Evolutionary conservation across 2,113 vertebrate species (phyloP).

Genomic region (Eulacestoma nigropectus): DNA sequence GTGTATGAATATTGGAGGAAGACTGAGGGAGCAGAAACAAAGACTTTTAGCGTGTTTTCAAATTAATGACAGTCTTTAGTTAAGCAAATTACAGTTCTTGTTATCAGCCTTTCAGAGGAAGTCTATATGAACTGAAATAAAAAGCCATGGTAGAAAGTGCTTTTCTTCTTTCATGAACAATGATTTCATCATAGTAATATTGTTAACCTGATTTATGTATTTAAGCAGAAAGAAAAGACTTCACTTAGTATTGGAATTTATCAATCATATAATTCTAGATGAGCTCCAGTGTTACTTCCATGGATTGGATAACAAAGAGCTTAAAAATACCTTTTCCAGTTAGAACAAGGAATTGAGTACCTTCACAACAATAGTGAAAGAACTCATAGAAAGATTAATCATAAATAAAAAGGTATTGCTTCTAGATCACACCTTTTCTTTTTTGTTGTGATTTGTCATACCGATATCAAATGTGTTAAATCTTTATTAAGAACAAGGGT

Average conservation of each 20-base stretch:
- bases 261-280: constrained; percentile 61
- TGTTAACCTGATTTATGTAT: constrained; percentile 62
- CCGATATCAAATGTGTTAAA: neutral
- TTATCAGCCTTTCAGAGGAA: neutral
- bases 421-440: neutral
- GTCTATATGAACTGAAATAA: neutral
- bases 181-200: constrained; percentile 62
- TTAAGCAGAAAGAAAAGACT: constrained; percentile 65
- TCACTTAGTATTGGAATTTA: constrained; percentile 70
- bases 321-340: constrained; percentile 68
- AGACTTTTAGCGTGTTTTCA: neutral
- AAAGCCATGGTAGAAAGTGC: neutral
- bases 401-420: neutral
- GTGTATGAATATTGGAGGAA: neutral
- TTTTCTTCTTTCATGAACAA: constrained; percentile 51
- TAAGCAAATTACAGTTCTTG: neutral
- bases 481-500: neutral
- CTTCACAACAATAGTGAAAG: constrained; percentile 64
- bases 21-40: neutral
- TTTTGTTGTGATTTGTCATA: neutral
- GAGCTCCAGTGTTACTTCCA: constrained; percentile 58
- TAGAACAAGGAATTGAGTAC: constrained; percentile 53
- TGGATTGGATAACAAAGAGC: constrained; percentile 51
- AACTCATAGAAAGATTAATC: neutral
- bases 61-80: neutral